These are phyloP conservation scores for Arremon aurantiirostris DNA, from an alignment of 2,797 vertebrate genomes.

Conservation along the genomic window DNA sequence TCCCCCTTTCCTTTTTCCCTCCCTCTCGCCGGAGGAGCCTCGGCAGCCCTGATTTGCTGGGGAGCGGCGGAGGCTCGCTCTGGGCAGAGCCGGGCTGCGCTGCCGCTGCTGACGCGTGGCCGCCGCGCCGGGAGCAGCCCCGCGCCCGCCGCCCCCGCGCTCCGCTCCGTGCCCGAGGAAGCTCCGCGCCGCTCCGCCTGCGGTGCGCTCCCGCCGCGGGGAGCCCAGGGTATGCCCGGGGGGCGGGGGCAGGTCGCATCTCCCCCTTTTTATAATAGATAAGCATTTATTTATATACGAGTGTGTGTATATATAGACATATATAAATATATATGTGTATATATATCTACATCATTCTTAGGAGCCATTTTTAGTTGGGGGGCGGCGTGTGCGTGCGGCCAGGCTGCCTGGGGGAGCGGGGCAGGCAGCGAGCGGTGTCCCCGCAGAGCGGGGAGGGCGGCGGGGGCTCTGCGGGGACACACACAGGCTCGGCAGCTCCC, in stretches of 20 bases:
- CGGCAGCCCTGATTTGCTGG: conserved; percentile 32
- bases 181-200: background rate
- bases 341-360: background rate
- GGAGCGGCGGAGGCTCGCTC: conserved; percentile 7
- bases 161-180: background rate
- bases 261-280: background rate
- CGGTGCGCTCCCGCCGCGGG: background rate
- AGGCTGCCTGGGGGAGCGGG: background rate
- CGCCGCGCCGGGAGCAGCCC: background rate
- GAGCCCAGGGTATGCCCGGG: background rate
- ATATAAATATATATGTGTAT: background rate
- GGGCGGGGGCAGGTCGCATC: background rate
- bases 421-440: background rate
- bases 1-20: background rate
- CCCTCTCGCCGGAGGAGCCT: conserved; percentile 19
- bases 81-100: conserved; percentile 40
- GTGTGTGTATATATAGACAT: background rate
- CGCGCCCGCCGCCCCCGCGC: background rate
- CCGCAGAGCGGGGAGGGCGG: background rate
- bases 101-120: conserved; percentile 43
- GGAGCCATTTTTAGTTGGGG: conserved; percentile 68
- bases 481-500: background rate
- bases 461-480: background rate
- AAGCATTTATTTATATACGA: background rate
- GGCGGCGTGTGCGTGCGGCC: background rate